Base-by-base conservation (phyloP, 1,140 invertebrate species). In the Mamestra configurata region DNA sequence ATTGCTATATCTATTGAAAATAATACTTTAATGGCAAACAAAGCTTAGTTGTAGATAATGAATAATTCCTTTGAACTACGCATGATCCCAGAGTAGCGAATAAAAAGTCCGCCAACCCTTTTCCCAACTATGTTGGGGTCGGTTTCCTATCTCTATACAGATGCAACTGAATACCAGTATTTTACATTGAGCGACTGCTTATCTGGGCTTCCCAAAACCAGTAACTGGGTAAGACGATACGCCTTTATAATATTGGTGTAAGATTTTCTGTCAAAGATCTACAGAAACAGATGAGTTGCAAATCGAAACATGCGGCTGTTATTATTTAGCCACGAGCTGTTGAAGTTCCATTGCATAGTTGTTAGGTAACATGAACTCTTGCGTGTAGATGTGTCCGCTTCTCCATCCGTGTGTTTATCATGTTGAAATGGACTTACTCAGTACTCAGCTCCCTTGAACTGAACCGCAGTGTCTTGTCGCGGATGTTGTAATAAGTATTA, bases 331-430 rank as follows among this genome's bases (percentile, higher is more conserved):
- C n/a, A n/a, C n/a, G n/a, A n/a, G n/a, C n/a, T n/a, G n/a, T n/a
- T n/a, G n/a, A 10, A 22, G 10, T 40, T 40, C 5, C n/a, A 22
- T 66, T 66, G 59, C 59, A 11, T 20, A 37, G 18, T 18, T 35
- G 31, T 64, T 64, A 64, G 31, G 59, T 64, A 64, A 64, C 59
- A 20, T 37, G 15, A 40, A 64, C n/a, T 64, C 59, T 64, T 64
- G 35, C 35, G n/a, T 40, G 59, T 20, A 64, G 59, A 37, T 37
- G 35, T 20, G 31, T 37, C 35, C 11, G 8, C 59, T 22, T 20
- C 59, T 64, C 24, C 22, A 55, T 55, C 31, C 59, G 18, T 20
- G 35, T 18, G n/a, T 10, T 5, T n/a, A 24, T 35, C 35, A n/a
- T 64, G 59, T 64, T 64, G 59, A 20, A 64, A 64, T 10, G n/a